Evolutionary conservation across 2,797 vertebrate genomes (phyloP).

Genomic region (Sternarchorhynchus goeldii): DNA sequence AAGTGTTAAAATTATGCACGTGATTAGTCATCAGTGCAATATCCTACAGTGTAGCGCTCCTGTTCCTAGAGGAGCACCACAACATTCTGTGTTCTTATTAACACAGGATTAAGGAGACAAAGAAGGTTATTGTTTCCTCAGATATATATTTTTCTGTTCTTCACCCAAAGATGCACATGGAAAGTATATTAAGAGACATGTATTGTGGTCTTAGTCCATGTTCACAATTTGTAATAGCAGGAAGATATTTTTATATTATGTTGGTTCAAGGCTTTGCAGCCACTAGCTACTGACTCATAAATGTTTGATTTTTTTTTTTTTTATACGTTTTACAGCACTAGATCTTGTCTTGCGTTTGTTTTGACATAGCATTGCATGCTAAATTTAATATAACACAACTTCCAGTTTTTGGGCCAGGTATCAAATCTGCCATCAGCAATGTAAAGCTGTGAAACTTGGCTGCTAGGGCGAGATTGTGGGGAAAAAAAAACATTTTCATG

Average conservation of each 20-base stretch:
- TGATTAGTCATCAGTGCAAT: no score
- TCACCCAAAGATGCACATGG: no score
- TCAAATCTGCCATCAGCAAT: slow-evolving; percentile 10
- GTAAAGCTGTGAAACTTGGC: background rate
- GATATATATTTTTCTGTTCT: no score
- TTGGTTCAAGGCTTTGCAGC: slow-evolving; percentile 6
- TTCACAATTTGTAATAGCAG: background rate
- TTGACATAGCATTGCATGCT: slow-evolving; percentile 1
- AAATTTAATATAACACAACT: slow-evolving; percentile 23
- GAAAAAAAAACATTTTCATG: background rate
- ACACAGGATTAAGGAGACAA: no score
- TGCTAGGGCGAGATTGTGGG: background rate
- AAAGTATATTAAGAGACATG: slow-evolving; percentile 10
- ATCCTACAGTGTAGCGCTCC: no score
- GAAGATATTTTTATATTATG: slow-evolving; percentile 12
- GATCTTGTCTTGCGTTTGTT: slow-evolving; percentile 22
- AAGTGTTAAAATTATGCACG: no score
- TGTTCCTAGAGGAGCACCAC: no score
- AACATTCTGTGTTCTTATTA: no score
- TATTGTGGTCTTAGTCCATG: slow-evolving; percentile 35
- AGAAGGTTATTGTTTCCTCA: no score
- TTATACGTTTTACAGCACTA: slow-evolving; percentile 3
- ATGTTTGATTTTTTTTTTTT: background rate
- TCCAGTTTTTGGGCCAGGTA: background rate
- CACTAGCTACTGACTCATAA: background rate